Conservation (phyloP, 1,140 invertebrate genomes). For the Eubasilissa regina region DNA sequence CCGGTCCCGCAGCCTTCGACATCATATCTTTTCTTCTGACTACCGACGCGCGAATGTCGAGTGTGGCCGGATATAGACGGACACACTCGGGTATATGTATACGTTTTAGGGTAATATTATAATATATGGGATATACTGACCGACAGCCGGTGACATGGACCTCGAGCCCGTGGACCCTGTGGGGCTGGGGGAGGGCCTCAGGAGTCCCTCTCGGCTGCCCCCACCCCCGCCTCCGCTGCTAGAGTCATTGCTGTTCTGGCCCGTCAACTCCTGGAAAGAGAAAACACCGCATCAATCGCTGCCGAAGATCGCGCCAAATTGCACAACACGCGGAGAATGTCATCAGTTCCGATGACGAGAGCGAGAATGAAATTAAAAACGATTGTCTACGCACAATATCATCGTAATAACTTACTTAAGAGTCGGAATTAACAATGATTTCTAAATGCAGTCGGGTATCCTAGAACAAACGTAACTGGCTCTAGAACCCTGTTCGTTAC, state of each 20-base stretch:
- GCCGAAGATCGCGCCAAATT: no score
- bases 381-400: no score
- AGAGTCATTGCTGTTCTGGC: conserved; percentile 88
- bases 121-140: conserved; percentile 73
- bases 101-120: background rate
- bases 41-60: background rate
- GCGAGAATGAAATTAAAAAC: no score
- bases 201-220: conserved; percentile 82
- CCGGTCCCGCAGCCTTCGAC: conserved; percentile 25
- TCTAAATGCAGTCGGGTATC: no score
- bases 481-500: no score
- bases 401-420: no score
- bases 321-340: no score
- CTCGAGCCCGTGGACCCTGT: conserved; percentile 93
- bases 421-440: no score
- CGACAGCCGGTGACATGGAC: conserved; percentile 96
- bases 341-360: no score
- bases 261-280: conserved; percentile 84
- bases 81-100: background rate
- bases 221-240: conserved; percentile 80
- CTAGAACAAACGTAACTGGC: no score
- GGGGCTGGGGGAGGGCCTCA: conserved; percentile 93
- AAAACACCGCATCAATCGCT: no score
- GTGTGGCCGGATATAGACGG: no score
- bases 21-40: conserved; percentile 39